These are phyloP conservation scores for Montipora cactus DNA, from an alignment of 64 coral and sea anemone species.

Conservation along the genomic window DNA sequence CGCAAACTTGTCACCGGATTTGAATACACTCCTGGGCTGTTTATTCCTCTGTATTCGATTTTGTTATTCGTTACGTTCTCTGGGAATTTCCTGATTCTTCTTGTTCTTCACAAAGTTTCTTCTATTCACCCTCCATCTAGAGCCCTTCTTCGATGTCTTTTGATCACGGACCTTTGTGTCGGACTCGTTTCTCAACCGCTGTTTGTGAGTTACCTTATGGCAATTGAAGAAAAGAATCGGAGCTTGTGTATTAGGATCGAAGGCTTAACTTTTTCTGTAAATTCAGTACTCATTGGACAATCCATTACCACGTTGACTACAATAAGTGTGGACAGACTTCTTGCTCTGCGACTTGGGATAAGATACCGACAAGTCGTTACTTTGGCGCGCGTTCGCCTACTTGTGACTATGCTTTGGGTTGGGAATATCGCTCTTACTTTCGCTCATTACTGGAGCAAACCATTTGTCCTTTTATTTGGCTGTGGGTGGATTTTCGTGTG, in stretches of 20 bases:
- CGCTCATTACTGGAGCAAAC: neutral
- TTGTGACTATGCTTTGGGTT: neutral
- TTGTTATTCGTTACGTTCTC: too few species aligned
- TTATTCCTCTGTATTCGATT: too few species aligned
- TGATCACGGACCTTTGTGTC: neutral
- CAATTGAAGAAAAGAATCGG: neutral
- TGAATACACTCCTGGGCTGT: too few species aligned
- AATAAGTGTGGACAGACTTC: neutral
- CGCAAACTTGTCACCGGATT: too few species aligned
- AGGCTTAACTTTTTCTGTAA: neutral
- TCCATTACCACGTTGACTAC: neutral
- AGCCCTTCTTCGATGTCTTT: neutral
- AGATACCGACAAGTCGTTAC: slow-evolving; percentile 1
- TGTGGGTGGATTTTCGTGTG: neutral
- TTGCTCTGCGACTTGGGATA: neutral
- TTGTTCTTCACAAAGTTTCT: neutral
- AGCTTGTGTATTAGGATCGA: neutral
- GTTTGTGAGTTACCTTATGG: neutral
- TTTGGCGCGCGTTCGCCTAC: neutral
- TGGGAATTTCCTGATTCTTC: neutral
- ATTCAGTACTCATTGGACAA: neutral
- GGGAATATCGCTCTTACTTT: neutral
- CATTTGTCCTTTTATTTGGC: neutral
- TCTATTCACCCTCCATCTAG: neutral
- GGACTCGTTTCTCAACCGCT: neutral